Conservation (phyloP, 2,888 invertebrate genomes). For the Acrobasis suavella region DNA sequence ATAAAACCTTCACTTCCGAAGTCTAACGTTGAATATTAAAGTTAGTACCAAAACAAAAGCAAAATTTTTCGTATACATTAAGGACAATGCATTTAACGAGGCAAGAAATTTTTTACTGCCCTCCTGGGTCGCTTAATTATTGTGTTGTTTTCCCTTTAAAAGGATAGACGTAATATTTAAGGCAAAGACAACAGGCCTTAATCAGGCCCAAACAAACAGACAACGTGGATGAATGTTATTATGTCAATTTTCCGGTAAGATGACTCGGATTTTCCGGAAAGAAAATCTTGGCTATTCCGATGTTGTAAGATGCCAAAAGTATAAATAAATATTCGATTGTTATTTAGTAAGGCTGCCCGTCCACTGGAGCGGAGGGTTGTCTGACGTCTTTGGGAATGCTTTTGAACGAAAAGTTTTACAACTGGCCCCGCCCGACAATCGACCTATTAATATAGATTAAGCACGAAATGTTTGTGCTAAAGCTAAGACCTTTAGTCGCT, state of each 20-base stretch:
- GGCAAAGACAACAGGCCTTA: constrained; percentile 19
- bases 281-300: neutral
- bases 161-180: constrained; percentile 25
- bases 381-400: too few relatives aligned
- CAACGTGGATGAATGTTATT: constrained; percentile 17
- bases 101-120: constrained; percentile 35
- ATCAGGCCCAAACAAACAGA: constrained; percentile 21
- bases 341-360: too few relatives aligned
- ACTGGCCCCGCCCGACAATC: neutral
- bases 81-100: constrained; percentile 37
- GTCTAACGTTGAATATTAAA: constrained; percentile 31
- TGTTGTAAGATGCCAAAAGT: neutral
- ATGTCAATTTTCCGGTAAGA: constrained; percentile 18
- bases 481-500: too few relatives aligned
- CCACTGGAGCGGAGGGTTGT: too few relatives aligned
- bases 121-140: constrained; percentile 34
- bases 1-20: constrained; percentile 29
- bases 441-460: neutral
- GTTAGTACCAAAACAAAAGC: constrained; percentile 33
- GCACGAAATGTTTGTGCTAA: too few relatives aligned
- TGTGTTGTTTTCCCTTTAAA: constrained; percentile 32
- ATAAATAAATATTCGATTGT: neutral
- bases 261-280: constrained; percentile 14
- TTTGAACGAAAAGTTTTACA: too few relatives aligned
- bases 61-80: constrained; percentile 29